These are phyloP conservation scores for Drosophila antonietae DNA, from an alignment of 2,888 invertebrate species.

Conservation along the genomic window DNA sequence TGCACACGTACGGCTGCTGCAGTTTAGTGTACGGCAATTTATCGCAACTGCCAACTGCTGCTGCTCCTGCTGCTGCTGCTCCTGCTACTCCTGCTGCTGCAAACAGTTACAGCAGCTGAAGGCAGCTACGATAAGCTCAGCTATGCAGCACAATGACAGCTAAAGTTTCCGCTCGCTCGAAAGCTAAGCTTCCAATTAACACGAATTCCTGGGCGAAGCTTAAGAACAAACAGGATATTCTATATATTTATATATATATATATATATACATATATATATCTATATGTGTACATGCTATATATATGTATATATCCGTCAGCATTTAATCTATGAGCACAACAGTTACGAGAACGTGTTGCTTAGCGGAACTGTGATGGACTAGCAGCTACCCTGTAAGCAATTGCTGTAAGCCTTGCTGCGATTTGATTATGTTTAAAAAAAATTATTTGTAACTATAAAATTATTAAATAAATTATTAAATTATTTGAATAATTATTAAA, in stretches of 20 bases:
- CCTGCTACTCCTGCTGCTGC: no score
- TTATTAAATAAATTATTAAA: no score
- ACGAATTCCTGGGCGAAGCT: not conserved
- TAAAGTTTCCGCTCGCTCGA: not conserved
- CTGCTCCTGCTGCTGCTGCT: no score
- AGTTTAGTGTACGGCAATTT: constrained; percentile 11
- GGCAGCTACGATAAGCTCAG: constrained; percentile 16
- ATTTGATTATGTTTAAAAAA: no score
- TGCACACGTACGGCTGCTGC: constrained; percentile 11
- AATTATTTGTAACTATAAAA: no score
- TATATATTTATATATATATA: not conserved
- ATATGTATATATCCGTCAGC: not conserved
- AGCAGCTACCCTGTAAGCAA: no score
- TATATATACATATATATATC: not conserved
- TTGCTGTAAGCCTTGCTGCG: no score
- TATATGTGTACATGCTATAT: not conserved
- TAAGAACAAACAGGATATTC: not conserved
- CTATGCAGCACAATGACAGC: not conserved
- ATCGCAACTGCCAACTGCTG: not conserved
- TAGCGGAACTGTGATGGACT: no score
- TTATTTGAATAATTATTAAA: no score
- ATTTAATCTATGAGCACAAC: no score
- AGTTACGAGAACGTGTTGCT: no score
- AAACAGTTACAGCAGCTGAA: not conserved
- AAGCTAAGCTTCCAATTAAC: constrained; percentile 8